Base-by-base conservation (phyloP, 2,113 vertebrate genomes). In the Varanus komodoensis region DNA sequence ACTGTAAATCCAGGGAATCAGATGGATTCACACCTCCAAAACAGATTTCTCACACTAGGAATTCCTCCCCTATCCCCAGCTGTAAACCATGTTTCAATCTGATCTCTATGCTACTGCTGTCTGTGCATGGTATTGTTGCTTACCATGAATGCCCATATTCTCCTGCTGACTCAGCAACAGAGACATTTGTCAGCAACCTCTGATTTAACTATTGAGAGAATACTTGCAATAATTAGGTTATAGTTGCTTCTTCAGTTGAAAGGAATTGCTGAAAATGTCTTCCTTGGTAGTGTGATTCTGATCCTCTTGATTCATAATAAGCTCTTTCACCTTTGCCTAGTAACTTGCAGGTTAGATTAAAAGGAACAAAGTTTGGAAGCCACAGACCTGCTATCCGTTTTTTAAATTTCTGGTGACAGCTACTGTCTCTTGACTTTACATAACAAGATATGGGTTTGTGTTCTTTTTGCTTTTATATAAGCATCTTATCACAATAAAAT, bases 401-500 rank as follows among this genome's bases (percentile, higher is more conserved):
- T 90, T 85, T 0, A 0, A 84, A 75, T 52, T 52, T 85, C 90
- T 73, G 89, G 83, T 91, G 57, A 89, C 32, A 52, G 48, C 57
- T 93, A n/a, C 7, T 71, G 48, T 73, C 88, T 87, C 89, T 90
- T 92, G 34, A 92, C 90, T 92, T 92, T 91, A 92, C 54, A 89
- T 81, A 87, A n/a, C 92, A 67, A n/a, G 73, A 83, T 69, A 79
- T 85, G 89, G 89, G 89, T 9, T 94, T 89, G 92, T 86, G 68
- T 29, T 61, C 73, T 93, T 93, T 92, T 89, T 15, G 61, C 34
- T 90, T 94, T 93, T 87, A 95, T 92, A 74, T 92, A 91, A 92
- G 91, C 82, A 87, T 73, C 78, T 81, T 88, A 64, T 89, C 69
- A 89, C 68, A 73, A 82, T 74, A 57, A 82, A 74, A 74, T 73